These are phyloP conservation scores for Callopanchax toddi DNA, from an alignment of 2,113 vertebrate species.

Conservation along the genomic window DNA sequence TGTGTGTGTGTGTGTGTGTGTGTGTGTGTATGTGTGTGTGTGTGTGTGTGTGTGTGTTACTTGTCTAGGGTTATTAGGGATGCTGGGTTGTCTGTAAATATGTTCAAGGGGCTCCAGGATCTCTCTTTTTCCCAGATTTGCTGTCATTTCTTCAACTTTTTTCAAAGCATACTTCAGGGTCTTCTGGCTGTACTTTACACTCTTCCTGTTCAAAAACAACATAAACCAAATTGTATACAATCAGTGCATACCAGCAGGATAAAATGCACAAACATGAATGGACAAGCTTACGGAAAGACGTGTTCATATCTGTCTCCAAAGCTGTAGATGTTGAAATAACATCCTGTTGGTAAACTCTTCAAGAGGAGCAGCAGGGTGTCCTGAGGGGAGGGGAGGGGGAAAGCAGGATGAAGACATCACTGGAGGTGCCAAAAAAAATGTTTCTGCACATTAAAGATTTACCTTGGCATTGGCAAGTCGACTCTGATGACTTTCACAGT, in stretches of 20 bases:
- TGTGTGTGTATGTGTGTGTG: too few relatives aligned
- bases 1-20: too few relatives aligned
- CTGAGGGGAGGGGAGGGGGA: too few relatives aligned
- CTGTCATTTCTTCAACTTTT: slow-evolving; percentile 65
- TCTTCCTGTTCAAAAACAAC: slow-evolving; percentile 70
- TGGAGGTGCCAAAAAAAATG: background rate
- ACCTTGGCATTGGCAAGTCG: slow-evolving; percentile 84
- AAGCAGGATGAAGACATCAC: background rate
- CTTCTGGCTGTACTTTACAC: slow-evolving; percentile 81
- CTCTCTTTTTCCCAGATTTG: slow-evolving; percentile 84
- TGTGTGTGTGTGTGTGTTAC: too few relatives aligned
- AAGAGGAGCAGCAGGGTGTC: slow-evolving; percentile 82
- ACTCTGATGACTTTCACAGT: background rate
- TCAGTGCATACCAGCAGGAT: too few relatives aligned
- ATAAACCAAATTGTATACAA: background rate
- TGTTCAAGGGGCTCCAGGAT: slow-evolving; percentile 77
- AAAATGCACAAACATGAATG: too few relatives aligned
- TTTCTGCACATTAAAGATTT: background rate
- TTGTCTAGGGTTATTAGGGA: slow-evolving; percentile 74
- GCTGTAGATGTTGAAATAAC: too few relatives aligned
- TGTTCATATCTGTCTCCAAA: slow-evolving; percentile 81
- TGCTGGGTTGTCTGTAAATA: slow-evolving; percentile 77
- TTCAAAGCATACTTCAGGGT: slow-evolving; percentile 78
- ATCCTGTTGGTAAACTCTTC: slow-evolving; percentile 88
- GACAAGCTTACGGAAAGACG: slow-evolving; percentile 81